phyloP scores from a whole-genome alignment of 2,113 vertebrate genomes.

The Neogale vison region DNA sequence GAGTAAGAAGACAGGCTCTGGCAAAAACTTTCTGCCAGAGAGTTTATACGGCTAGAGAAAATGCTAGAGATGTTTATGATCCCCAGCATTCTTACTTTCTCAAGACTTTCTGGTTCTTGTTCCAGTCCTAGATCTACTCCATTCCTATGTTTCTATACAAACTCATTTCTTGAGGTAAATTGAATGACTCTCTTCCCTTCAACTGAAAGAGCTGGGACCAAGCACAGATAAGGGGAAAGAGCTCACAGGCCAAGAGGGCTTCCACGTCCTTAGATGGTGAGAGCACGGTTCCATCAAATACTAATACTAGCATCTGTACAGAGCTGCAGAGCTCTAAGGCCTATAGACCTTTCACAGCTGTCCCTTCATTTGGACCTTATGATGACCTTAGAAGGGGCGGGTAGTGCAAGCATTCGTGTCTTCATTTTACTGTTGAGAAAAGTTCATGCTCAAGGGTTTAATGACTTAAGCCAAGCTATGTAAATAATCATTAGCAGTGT shows the following conservation, averaged over 20 bases:
- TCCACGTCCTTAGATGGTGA: neutral
- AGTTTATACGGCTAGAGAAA: neutral
- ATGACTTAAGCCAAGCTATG: neutral
- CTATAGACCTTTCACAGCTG: neutral
- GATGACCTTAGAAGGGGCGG: neutral
- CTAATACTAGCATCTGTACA: too few relatives aligned
- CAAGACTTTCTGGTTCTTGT: neutral
- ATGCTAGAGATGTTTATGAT: neutral
- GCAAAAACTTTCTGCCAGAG: neutral
- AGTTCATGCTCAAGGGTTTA: neutral
- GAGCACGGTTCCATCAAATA: neutral
- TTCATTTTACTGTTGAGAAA: neutral
- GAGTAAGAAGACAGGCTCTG: neutral
- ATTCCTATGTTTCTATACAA: neutral
- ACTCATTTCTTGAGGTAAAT: neutral
- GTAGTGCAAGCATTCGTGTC: neutral
- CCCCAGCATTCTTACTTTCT: neutral
- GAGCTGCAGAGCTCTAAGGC: neutral
- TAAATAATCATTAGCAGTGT: neutral
- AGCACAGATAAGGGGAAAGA: neutral
- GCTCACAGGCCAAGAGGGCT: neutral
- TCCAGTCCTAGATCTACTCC: neutral
- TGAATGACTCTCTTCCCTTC: neutral
- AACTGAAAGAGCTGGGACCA: neutral
- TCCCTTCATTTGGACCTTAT: neutral